Evolutionary conservation across 2,888 invertebrate genomes (phyloP).

Genomic region (Tryphoninae sp.): DNA sequence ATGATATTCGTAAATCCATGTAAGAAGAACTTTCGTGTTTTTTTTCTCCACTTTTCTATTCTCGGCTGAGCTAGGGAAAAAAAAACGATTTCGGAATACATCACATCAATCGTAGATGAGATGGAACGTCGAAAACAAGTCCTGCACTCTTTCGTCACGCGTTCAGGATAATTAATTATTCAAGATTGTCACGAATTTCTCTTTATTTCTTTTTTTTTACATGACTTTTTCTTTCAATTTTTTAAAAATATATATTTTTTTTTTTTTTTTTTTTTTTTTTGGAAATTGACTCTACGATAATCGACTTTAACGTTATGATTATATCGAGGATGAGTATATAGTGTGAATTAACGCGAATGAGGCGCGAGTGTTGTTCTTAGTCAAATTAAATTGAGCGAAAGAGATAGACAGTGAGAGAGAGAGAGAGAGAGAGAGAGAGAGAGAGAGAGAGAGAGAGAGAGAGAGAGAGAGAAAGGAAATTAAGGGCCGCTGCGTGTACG

Average conservation of each 20-base stretch:
- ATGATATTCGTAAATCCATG: neutral
- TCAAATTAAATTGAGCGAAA: slow-evolving; percentile 56
- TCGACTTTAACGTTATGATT: slow-evolving; percentile 45
- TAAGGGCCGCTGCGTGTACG: slow-evolving; percentile 51
- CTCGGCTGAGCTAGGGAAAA: neutral
- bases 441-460: slow-evolving; percentile 15
- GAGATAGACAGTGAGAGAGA: slow-evolving; percentile 48
- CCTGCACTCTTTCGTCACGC: slow-evolving; percentile 51
- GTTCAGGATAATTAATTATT: slow-evolving; percentile 28
- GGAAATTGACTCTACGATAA: slow-evolving; percentile 57
- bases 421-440: neutral
- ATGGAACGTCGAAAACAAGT: slow-evolving; percentile 17
- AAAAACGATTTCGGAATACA: slow-evolving; percentile 5
- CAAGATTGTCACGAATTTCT: slow-evolving; percentile 40
- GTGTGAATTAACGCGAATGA: slow-evolving; percentile 57
- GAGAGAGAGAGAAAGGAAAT: slow-evolving; percentile 4
- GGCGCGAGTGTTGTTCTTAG: slow-evolving; percentile 60
- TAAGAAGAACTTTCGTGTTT: neutral
- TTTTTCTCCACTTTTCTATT: neutral
- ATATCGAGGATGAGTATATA: slow-evolving; percentile 53
- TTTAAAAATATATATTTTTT: slow-evolving; percentile 2
- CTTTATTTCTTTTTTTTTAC: slow-evolving; percentile 21
- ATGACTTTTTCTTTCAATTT: slow-evolving; percentile 27
- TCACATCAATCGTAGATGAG: slow-evolving; percentile 12
- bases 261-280: neutral